Conservation (phyloP, 2,797 vertebrate species). For the Mallotus villosus region DNA sequence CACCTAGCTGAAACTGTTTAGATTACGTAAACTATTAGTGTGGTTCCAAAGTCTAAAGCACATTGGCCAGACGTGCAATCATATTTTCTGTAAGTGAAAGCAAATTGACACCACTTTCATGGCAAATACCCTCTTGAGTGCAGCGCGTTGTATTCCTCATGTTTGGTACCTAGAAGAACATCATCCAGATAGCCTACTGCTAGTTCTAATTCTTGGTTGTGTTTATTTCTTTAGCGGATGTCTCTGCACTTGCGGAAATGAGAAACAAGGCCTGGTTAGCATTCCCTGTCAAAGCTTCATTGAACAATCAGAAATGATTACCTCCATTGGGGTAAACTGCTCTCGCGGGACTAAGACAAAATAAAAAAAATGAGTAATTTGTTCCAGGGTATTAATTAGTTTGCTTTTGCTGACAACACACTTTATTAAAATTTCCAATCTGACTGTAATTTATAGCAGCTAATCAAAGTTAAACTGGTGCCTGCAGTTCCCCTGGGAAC, state of each 20-base stretch:
- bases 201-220: no score
- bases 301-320: slow-evolving; percentile 29
- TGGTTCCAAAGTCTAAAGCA: no score
- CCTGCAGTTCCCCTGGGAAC: slow-evolving; percentile 29
- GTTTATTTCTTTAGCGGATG: not conserved
- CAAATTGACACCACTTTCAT: no score
- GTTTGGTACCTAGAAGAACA: no score
- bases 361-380: slow-evolving; percentile 10
- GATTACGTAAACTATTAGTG: no score
- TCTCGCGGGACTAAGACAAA: not conserved
- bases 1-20: no score
- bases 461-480: slow-evolving; percentile 35
- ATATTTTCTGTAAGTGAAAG: no score
- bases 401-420: slow-evolving; percentile 29
- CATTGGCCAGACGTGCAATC: no score
- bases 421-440: slow-evolving; percentile 32
- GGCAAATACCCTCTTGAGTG: no score
- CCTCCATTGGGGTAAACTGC: slow-evolving; percentile 10
- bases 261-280: slow-evolving; percentile 14
- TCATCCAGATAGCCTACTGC: no score
- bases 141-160: no score
- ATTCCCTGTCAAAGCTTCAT: slow-evolving; percentile 18
- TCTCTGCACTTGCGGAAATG: slow-evolving; percentile 2
- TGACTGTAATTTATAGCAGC: slow-evolving; percentile 27
- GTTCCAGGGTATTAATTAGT: slow-evolving; percentile 27